Conservation (phyloP, 1,140 invertebrate species). For the Antheraea mylitta region DNA sequence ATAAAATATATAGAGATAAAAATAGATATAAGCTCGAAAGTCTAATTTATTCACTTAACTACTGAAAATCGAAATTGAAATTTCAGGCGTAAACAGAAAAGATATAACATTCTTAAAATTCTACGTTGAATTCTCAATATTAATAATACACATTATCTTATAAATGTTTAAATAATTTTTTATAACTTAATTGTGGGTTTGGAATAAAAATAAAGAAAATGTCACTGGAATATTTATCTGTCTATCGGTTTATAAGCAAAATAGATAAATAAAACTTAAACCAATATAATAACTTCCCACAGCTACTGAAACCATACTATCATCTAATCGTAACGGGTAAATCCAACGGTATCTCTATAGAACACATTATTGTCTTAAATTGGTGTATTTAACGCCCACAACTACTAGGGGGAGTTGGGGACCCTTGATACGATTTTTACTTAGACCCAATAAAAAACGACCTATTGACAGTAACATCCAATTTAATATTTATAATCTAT, state of each 20-base stretch:
- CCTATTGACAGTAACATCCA: no score
- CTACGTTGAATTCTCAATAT: neutral
- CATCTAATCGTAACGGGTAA: slow-evolving; percentile 34
- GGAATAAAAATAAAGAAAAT: neutral
- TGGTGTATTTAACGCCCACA: slow-evolving; percentile 47
- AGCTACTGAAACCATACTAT: slow-evolving; percentile 24
- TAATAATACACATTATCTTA: neutral
- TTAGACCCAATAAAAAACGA: no score
- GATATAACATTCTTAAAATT: no score
- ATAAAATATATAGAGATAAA: no score
- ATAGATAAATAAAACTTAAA: neutral
- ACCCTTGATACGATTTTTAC: no score
- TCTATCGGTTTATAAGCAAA: neutral
- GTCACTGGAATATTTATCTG: neutral
- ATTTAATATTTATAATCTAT: no score
- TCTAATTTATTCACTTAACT: no score
- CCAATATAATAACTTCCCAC: slow-evolving; percentile 19
- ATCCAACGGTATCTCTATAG: slow-evolving; percentile 45
- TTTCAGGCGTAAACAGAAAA: no score
- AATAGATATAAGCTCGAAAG: no score
- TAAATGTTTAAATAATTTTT: neutral
- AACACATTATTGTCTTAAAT: slow-evolving; percentile 26
- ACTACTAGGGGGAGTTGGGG: no score
- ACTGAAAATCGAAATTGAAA: no score
- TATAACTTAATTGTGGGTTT: neutral